Base-by-base conservation (phyloP, 1,140 invertebrate genomes). In the Drosophila lacteicornis region DNA sequence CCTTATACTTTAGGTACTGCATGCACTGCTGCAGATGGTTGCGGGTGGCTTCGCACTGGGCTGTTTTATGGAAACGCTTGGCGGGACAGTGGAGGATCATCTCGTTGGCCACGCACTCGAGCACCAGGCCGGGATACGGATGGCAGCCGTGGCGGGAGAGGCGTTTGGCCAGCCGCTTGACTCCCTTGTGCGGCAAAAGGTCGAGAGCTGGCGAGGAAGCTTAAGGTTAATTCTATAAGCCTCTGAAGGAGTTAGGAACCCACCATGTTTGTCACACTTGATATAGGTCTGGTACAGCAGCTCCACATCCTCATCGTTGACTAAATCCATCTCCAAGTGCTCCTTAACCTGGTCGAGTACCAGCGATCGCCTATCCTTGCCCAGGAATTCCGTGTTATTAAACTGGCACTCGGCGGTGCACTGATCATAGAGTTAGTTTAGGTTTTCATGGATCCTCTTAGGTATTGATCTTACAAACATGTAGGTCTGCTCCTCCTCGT, bases 91-190 rank as follows among this genome's bases (percentile, higher is more conserved):
- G 71, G 7, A 88, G 30, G 13, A 84, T 88, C 80, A 88, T 84
- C 57, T 88, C 80, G 56, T 90, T 88, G 45, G 81, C 53, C 13
- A 88, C 78, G 47, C 84, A 88, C 63, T 88, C 84, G 33, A 84
- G 40, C 3, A 88, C 81, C 27, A 88, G 27, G 0, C 84, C 84
- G 1, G 84, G 74, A 60, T 75, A 88, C 7, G 78, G 74, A 68
- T 88, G 84, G 30, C 84, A 88, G 25, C 62, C 66, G n/a, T 68
- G 40, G 1, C 19, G 25, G 6, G 15, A 11, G 8, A 88, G 25
- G 17, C 78, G 80, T 40, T 58, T 70, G 22, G 50, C 62, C 25
- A 88, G 27, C 3, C 46, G 1, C 33, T 68, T 47, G 13, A 88
- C 78, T 8, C 59, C 63, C 33, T 79, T 67, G 27, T 84, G 85